These are phyloP conservation scores for Amblyopsis hoosieri DNA, from an alignment of 2,797 vertebrate species.

Conservation along the genomic window DNA sequence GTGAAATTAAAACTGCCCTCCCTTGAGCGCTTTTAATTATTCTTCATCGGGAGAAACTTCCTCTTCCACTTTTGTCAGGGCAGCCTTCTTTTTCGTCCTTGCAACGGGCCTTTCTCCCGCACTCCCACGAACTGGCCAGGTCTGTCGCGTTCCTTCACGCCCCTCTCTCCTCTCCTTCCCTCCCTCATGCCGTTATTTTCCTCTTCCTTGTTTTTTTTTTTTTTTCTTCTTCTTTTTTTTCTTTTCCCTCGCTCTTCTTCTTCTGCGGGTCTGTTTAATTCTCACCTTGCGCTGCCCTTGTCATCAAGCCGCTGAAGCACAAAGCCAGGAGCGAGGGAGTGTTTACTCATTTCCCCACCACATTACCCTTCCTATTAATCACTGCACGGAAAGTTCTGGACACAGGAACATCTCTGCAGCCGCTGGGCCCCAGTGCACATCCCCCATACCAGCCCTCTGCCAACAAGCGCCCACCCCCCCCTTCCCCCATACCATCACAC, in stretches of 20 bases:
- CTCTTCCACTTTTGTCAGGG: conserved; percentile 78
- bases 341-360: conserved; percentile 99
- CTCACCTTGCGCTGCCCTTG: conserved; percentile 99
- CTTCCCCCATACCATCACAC: conserved; percentile 59
- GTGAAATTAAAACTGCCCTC: conserved; percentile 89
- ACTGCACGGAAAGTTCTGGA: conserved; percentile 98
- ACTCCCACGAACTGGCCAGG: conserved; percentile 76
- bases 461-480: neutral
- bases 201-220: conserved; percentile 34
- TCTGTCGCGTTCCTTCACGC: conserved; percentile 83
- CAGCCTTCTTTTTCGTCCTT: conserved; percentile 58
- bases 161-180: conserved; percentile 74
- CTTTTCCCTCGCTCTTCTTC: conserved; percentile 64
- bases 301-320: conserved; percentile 99
- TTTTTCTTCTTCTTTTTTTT: conserved; percentile 21
- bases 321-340: conserved; percentile 99
- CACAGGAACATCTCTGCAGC: conserved; percentile 90
- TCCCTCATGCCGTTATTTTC: conserved; percentile 66
- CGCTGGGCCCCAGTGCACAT: conserved; percentile 53
- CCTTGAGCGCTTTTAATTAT: conserved; percentile 88
- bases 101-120: conserved; percentile 40
- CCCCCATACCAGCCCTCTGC: conserved; percentile 42
- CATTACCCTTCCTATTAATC: conserved; percentile 99
- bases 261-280: conserved; percentile 95
- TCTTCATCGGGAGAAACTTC: conserved; percentile 85